Evolutionary conservation across 2,113 vertebrate species (phyloP), one percentile per base, ranked within the genome.

Genomic region (Anas platyrhynchos): DNA sequence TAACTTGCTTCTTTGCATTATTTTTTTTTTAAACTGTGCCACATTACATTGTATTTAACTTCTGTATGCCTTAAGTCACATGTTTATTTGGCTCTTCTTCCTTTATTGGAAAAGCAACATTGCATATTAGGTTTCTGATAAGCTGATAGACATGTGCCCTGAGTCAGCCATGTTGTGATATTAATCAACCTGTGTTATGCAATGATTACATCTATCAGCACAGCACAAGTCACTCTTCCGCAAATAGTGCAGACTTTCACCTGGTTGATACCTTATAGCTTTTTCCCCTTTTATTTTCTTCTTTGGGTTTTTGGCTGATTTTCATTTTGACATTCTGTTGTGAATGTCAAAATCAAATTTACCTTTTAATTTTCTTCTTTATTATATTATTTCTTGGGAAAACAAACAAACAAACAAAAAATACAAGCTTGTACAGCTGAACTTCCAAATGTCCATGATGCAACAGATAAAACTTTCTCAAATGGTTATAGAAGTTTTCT

Each of bases 381-480:
- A 63, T 74, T 41, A 65, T 52, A 71, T 48, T 38, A 18, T 71
- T 75, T 22, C 31, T 90, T 68, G 23, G 27, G 46, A 93, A 58
- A 77, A 9, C 58, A 12, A 48, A 48, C 46, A 12, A 48, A 48
- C 46, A 48, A 46, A 46, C 44, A 46, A 81, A 93, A 86, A 59
- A 43, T 27, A 41, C 17, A n/a, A n/a, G 13, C 34, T 81, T 75
- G 27, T 38, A 46, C n/a, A 71, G 41, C 54, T 82, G 34, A 78
- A 69, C 44, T 93, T 85, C 44, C 50, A 93, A 91, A 89, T 58
- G 62, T 36, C 31, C 4, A 3, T 92, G 83, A 76, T 62, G 63
- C 54, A 91, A 95, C 21, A 93, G 88, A 96, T 92, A 92, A 88
- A 96, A 41, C 77, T 92, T 88, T 92, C 54, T 91, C 44, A 83